phyloP scores from a whole-genome alignment of 2,797 vertebrate species.

The Myotis planiceps region DNA sequence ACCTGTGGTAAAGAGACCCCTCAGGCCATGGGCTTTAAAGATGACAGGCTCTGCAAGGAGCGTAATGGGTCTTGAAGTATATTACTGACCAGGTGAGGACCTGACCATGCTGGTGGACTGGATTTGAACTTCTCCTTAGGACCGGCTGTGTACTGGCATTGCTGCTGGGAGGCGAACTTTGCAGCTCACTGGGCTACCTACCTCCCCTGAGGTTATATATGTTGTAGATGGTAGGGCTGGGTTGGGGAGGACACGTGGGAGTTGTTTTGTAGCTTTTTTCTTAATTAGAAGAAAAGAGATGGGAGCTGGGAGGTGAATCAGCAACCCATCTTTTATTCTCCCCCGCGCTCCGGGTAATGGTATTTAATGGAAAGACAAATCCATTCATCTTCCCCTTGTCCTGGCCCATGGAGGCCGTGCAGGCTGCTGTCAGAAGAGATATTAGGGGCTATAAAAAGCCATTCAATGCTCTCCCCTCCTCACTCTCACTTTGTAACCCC shows the following conservation, averaged over 20 bases:
- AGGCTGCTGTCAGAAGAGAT: slow-evolving; percentile 86
- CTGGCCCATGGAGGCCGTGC: slow-evolving; percentile 81
- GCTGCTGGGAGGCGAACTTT: not conserved
- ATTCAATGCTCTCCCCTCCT: slow-evolving; percentile 75
- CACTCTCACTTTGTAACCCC: slow-evolving; percentile 74
- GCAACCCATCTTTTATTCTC: slow-evolving; percentile 80
- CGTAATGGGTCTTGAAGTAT: slow-evolving; percentile 49
- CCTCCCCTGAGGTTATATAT: not conserved
- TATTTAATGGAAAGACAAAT: slow-evolving; percentile 82
- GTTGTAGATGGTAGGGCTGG: not conserved
- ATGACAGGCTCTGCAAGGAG: not conserved
- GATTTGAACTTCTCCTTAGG: slow-evolving; percentile 18
- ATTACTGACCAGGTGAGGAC: not conserved
- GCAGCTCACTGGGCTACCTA: not conserved
- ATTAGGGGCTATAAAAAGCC: slow-evolving; percentile 84
- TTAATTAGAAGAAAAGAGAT: slow-evolving; percentile 73
- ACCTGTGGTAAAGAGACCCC: not conserved
- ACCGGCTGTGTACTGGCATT: not conserved
- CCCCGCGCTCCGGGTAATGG: slow-evolving; percentile 71
- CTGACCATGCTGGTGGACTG: not conserved
- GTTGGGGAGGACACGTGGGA: not conserved
- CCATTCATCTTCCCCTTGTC: slow-evolving; percentile 82
- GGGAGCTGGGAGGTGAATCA: slow-evolving; percentile 73
- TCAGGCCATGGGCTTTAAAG: slow-evolving; percentile 27
- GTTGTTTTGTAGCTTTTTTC: slow-evolving; percentile 60